Conservation (phyloP, 1,140 invertebrate genomes). For the Aphelenchoides fujianensis region DNA sequence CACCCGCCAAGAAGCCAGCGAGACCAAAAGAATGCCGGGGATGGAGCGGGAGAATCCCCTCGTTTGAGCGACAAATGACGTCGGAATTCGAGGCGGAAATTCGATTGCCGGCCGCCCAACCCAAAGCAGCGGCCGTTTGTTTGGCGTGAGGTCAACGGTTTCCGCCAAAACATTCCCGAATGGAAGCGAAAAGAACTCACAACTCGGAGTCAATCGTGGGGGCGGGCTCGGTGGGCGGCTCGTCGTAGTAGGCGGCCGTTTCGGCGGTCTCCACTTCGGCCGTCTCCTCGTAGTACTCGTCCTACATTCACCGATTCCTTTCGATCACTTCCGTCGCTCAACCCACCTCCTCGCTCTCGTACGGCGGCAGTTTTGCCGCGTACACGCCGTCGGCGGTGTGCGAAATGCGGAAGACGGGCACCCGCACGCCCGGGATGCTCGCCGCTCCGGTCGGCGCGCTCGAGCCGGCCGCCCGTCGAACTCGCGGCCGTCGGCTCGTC, state of each 20-base stretch:
- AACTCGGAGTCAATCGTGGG: conserved; percentile 9
- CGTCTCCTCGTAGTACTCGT: conserved; percentile 8
- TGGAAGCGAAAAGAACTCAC: background rate
- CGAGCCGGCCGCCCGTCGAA: background rate
- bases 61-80: background rate
- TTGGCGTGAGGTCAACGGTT: background rate
- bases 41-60: no score
- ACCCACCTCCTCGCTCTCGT: background rate
- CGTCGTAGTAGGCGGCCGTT: conserved; percentile 2
- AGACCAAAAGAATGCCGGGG: no score
- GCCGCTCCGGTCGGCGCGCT: background rate
- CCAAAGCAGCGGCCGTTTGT: background rate
- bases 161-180: conserved; percentile 2
- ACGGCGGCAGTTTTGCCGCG: background rate
- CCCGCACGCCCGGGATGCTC: background rate
- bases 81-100: background rate
- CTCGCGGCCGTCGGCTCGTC: background rate
- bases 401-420: background rate
- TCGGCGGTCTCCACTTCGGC: background rate
- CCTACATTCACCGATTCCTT: background rate
- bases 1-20: no score
- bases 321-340: background rate
- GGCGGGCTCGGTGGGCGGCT: background rate
- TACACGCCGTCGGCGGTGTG: background rate
- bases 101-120: no score